Evolutionary conservation across 1,140 invertebrate genomes (phyloP), one percentile per base, ranked within the genome.

Genomic region (Euura lappo): DNA sequence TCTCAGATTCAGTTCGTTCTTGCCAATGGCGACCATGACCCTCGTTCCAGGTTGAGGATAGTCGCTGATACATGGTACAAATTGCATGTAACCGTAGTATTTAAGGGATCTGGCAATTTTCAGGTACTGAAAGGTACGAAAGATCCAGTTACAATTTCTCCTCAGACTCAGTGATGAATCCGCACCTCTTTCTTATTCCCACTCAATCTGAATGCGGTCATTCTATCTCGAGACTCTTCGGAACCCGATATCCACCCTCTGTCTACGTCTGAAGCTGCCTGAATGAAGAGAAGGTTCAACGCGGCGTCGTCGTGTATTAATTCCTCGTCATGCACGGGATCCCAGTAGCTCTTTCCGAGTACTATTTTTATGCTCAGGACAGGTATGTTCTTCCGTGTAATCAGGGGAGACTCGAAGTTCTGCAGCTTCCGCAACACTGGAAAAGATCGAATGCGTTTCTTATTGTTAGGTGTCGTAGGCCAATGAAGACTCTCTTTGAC

Each of bases 391-490:
- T 91, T 94, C 79, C 96, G 91, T 71, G 97, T 97, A 86, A 99
- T 94, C 86, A 95, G 96, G 8, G 97, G 97, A 74, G 96, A 97
- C 90, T 99, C 98, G 91, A 98, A 99, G 83, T 98, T 93, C 88
- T 98, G 95, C 44, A 99, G 86, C 84, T 95, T 95, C 72, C 97
- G 91, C 65, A 98, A 84, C 85, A 97, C 92, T 90, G 90, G 75
- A 89, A 88, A 28, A 1, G 28, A 28, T 28, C 77, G 80, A 78
- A 77, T 64, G 8, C 8, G 8, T 10, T 64, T 64, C 13, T 13
- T 64, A 64, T 64, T 64, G 1, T 13, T 64, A 64, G 8, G 13
- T 64, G 60, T 64, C 8, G 13, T 10, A 64, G 60, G 60, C 13
- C 8, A 64, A 13, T 64, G 60, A 13, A 64, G 13, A 10, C 8